These are phyloP conservation scores for Charaxes varanes DNA, from an alignment of 1,140 invertebrate genomes.

Conservation along the genomic window DNA sequence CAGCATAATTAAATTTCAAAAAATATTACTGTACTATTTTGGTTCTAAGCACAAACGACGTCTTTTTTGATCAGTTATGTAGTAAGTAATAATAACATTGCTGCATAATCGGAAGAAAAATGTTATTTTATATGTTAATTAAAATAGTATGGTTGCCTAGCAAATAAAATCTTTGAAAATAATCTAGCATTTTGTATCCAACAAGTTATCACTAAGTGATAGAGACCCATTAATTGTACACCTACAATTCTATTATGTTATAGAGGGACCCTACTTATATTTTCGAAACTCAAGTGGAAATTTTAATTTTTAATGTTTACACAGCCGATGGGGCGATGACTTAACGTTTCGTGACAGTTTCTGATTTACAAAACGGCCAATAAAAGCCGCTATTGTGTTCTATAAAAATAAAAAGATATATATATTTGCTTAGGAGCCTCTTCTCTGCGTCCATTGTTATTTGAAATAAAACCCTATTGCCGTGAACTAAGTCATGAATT, in stretches of 20 bases:
- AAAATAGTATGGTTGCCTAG: too few species aligned
- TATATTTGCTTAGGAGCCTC: conserved; percentile 38
- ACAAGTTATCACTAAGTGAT: too few species aligned
- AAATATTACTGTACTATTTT: too few species aligned
- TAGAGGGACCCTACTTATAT: conserved; percentile 7
- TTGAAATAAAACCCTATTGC: conserved; percentile 2
- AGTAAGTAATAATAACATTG: too few species aligned
- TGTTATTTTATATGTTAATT: background rate
- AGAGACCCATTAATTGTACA: too few species aligned
- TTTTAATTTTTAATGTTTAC: conserved; percentile 51
- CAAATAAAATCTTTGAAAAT: too few species aligned
- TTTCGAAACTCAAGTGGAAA: conserved; percentile 19
- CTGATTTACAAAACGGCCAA: conserved; percentile 63
- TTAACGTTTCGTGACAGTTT: conserved; percentile 56
- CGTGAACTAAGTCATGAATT: background rate
- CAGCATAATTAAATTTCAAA: too few species aligned
- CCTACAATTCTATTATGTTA: conserved; percentile 6
- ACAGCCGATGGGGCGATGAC: conserved; percentile 56
- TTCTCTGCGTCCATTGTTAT: conserved; percentile 9
- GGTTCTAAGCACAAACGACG: too few species aligned
- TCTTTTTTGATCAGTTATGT: too few species aligned
- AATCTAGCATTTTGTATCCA: too few species aligned
- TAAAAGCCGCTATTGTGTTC: conserved; percentile 52
- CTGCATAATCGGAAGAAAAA: too few species aligned
- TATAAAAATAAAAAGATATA: conserved; percentile 47